A percentile compares a stretch with the other conserved stretches of the same genome.
These are phyloP conservation scores for Desoria tigrina DNA, from an alignment of 2,888 invertebrate genomes.

Conservation along the genomic window DNA sequence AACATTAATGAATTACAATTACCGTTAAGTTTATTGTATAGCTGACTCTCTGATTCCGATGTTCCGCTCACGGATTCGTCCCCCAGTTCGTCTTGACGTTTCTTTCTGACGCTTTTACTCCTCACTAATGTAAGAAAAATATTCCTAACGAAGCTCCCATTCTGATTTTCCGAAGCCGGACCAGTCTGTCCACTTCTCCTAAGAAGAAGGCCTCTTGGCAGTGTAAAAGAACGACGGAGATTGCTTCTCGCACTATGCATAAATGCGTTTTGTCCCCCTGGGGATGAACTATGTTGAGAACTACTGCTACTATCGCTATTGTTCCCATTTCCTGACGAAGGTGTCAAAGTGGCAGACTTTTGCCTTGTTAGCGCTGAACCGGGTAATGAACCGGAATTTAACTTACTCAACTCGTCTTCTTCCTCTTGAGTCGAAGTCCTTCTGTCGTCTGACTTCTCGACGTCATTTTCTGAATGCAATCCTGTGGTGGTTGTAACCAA, in stretches of 20 bases:
- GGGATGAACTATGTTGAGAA: slow-evolving; percentile 14
- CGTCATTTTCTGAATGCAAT: too few species aligned
- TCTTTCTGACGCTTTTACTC: slow-evolving; percentile 44
- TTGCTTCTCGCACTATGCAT: slow-evolving; percentile 47
- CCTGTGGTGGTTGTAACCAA: too few species aligned
- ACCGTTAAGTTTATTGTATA: not conserved
- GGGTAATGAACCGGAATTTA: not conserved
- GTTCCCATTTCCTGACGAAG: slow-evolving; percentile 18
- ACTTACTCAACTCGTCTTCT: slow-evolving; percentile 14
- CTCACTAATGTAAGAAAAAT: slow-evolving; percentile 51
- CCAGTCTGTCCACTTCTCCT: slow-evolving; percentile 51
- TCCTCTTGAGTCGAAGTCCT: not conserved
- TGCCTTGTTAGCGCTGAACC: slow-evolving; percentile 18
- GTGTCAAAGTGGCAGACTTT: slow-evolving; percentile 46
- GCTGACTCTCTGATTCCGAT: slow-evolving; percentile 15
- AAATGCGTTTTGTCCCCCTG: slow-evolving; percentile 23
- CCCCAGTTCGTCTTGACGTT: not conserved
- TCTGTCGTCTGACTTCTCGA: not conserved
- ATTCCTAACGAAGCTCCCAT: slow-evolving; percentile 51
- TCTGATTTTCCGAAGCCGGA: slow-evolving; percentile 49
- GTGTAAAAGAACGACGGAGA: slow-evolving; percentile 52
- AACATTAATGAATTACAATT: not conserved
- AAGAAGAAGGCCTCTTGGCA: slow-evolving; percentile 50
- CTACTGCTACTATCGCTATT: slow-evolving; percentile 13
- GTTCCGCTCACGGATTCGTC: not conserved